A percentile compares a stretch with the other conserved stretches of the same genome.
These are phyloP conservation scores for Bombus polaris DNA, from an alignment of 1,140 invertebrate genomes.

Conservation along the genomic window DNA sequence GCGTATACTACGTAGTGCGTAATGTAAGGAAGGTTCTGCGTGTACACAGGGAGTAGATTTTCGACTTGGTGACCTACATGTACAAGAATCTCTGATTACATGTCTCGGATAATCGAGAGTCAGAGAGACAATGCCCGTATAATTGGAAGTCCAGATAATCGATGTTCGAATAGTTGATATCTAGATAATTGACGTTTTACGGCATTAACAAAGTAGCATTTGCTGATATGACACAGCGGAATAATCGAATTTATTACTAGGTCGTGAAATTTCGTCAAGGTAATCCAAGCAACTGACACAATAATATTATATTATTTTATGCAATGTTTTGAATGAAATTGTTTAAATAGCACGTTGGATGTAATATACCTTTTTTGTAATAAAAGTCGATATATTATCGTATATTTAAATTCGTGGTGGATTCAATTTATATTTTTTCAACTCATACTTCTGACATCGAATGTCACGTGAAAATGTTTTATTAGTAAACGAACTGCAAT, in stretches of 20 bases:
- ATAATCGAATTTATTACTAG: background rate
- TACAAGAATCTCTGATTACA: conserved; percentile 39
- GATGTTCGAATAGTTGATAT: conserved; percentile 19
- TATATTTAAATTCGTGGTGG: too few relatives aligned
- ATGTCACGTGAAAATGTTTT: background rate
- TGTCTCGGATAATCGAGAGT: conserved; percentile 26
- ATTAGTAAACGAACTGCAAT: background rate
- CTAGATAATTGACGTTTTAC: conserved; percentile 21
- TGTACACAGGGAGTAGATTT: background rate
- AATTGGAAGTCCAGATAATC: conserved; percentile 37
- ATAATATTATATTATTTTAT: background rate
- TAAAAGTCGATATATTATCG: too few relatives aligned
- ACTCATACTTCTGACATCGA: background rate
- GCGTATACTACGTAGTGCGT: too few relatives aligned
- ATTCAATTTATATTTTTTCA: background rate
- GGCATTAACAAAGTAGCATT: background rate
- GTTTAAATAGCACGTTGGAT: too few relatives aligned
- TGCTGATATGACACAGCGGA: background rate
- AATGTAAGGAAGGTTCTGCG: background rate
- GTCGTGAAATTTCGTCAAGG: background rate
- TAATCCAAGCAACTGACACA: background rate
- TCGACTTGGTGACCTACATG: conserved; percentile 31
- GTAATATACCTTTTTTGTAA: too few relatives aligned
- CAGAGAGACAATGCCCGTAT: conserved; percentile 27
- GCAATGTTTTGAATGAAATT: too few relatives aligned